phyloP scores from a whole-genome alignment of 2,113 vertebrate genomes.

The Lichenostomus cassidix region DNA sequence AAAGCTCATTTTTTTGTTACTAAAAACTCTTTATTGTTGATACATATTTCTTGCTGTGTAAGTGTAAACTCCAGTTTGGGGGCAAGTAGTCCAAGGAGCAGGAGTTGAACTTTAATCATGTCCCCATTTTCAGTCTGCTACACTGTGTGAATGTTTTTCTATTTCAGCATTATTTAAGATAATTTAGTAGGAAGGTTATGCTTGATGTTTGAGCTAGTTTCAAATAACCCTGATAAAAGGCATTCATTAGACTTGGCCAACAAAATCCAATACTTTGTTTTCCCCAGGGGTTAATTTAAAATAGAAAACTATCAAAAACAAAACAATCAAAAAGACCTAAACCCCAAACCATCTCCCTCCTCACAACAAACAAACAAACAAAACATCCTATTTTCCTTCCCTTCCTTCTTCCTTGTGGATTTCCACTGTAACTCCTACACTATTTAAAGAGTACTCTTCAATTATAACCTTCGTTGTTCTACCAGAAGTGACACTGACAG shows the following conservation, averaged over 20 bases:
- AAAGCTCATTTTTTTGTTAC: background rate
- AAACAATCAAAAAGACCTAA: background rate
- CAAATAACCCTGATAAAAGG: background rate
- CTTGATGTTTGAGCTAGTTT: background rate
- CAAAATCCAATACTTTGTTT: background rate
- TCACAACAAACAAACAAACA: background rate
- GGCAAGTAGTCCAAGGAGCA: background rate
- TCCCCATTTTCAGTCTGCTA: background rate
- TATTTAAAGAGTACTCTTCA: background rate
- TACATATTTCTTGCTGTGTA: background rate
- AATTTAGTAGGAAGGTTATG: background rate
- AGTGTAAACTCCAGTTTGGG: background rate
- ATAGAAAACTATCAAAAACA: background rate
- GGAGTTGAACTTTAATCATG: background rate
- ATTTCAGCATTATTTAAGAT: background rate
- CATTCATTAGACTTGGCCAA: background rate
- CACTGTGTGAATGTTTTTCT: background rate
- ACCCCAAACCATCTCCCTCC: background rate
- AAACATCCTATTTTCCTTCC: background rate
- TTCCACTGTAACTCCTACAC: background rate
- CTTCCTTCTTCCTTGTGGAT: background rate
- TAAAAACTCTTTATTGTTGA: background rate
- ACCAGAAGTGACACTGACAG: background rate
- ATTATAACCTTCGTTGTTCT: background rate
- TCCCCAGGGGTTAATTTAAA: background rate